phyloP scores from a whole-genome alignment of 2,113 vertebrate species.

The Myocastor coypus region DNA sequence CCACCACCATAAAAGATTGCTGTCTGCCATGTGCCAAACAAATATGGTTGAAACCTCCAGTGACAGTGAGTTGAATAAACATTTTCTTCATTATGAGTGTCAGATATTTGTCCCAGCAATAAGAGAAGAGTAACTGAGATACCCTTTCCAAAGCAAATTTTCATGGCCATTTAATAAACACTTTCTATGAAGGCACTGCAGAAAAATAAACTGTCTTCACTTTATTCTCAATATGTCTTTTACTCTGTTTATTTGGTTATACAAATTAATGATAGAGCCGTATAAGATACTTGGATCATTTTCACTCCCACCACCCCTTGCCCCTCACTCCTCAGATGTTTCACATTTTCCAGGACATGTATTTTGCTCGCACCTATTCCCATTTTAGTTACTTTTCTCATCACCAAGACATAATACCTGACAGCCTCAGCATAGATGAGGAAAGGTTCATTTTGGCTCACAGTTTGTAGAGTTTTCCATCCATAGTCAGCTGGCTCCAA shows the following conservation, averaged over 20 bases:
- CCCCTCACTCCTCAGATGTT: background rate
- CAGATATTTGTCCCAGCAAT: too few species aligned
- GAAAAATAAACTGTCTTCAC: background rate
- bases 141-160: slow-evolving; percentile 6
- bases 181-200: background rate
- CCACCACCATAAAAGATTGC: too few species aligned
- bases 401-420: background rate
- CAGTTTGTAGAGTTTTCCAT: background rate
- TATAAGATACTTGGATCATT: background rate
- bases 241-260: background rate
- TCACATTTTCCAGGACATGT: background rate
- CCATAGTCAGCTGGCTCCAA: background rate
- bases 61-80: too few species aligned
- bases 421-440: background rate
- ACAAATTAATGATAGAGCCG: background rate
- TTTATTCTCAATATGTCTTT: background rate
- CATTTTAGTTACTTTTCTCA: background rate
- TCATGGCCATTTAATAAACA: background rate
- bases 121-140: too few species aligned
- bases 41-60: too few species aligned
- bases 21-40: too few species aligned
- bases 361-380: background rate
- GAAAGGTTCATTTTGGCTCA: background rate
- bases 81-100: too few species aligned
- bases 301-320: background rate